These are phyloP conservation scores for Limnodromus scolopaceus DNA, from an alignment of 2,797 vertebrate species.

Conservation along the genomic window DNA sequence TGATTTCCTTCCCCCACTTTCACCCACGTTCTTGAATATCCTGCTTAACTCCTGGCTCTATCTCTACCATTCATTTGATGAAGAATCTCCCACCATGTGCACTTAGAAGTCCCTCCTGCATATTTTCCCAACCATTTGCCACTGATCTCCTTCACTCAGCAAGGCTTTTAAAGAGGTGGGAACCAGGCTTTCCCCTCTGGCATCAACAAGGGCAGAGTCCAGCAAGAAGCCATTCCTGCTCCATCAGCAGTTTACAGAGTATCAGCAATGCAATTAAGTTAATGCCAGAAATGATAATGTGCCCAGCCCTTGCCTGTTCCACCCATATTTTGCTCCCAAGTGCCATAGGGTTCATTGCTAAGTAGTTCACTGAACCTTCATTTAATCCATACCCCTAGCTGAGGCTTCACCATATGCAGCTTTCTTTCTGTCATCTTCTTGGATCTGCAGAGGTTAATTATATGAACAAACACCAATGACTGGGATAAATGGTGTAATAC, in stretches of 20 bases:
- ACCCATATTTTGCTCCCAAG: background rate
- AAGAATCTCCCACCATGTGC: background rate
- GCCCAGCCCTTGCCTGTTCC: constrained; percentile 18
- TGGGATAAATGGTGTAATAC: background rate
- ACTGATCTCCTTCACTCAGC: background rate
- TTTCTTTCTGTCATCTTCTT: background rate
- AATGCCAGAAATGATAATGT: background rate
- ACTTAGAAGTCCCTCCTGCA: background rate
- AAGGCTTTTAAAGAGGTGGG: background rate
- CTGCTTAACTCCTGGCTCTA: background rate
- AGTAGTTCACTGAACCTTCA: background rate
- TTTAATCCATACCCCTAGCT: background rate
- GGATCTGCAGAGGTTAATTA: background rate
- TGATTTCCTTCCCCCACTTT: background rate
- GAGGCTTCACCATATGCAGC: background rate
- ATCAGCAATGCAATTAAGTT: constrained; percentile 30
- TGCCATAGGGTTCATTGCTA: background rate
- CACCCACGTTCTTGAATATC: background rate
- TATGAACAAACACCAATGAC: background rate
- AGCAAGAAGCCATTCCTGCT: background rate
- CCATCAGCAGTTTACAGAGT: constrained; percentile 15
- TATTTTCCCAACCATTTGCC: background rate
- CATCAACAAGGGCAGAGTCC: constrained; percentile 59
- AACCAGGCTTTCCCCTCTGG: constrained; percentile 21
- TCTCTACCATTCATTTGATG: background rate